Percentiles rank a stretch among this genome's conserved stretches.
phyloP scores from a whole-genome alignment of 2,797 vertebrate species.

The Ctenosaura bakeri region DNA sequence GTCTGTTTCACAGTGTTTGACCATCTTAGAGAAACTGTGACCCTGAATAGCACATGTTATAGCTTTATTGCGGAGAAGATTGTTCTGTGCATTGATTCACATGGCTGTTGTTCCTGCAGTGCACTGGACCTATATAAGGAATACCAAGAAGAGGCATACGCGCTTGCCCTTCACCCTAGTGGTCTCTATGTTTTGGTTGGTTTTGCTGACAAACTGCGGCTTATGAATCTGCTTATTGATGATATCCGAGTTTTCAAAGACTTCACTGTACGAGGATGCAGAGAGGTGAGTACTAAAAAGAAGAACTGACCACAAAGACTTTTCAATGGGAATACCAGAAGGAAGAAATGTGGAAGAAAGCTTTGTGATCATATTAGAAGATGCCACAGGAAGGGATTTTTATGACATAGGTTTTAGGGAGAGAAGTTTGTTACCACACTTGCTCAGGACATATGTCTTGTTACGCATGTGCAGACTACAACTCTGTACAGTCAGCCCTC shows the following conservation, averaged over 20 bases:
- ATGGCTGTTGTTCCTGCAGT: constrained; percentile 72
- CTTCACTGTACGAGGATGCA: constrained; percentile 89
- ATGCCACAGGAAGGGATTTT: constrained; percentile 36
- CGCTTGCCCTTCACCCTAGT: constrained; percentile 91
- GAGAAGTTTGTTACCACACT: neutral
- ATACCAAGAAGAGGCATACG: constrained; percentile 89
- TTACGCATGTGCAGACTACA: neutral
- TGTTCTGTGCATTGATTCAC: neutral
- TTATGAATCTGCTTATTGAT: constrained; percentile 92
- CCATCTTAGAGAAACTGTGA: constrained; percentile 22
- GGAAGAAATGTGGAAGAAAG: constrained; percentile 12
- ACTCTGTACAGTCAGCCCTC: no score
- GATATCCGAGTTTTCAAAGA: constrained; percentile 91
- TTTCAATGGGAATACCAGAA: neutral
- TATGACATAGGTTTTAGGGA: neutral
- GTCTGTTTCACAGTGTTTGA: constrained; percentile 11
- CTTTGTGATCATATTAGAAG: neutral
- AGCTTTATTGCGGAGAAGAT: neutral
- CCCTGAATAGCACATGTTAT: constrained; percentile 20
- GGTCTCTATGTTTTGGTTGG: constrained; percentile 92
- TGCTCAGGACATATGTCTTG: neutral
- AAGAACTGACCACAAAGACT: neutral
- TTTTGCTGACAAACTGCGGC: constrained; percentile 91
- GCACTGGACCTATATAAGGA: constrained; percentile 89
- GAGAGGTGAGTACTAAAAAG: constrained; percentile 83